A percentile compares a stretch with the other conserved stretches of the same genome.
phyloP scores from a whole-genome alignment of 1,140 invertebrate species.

The Lordiphosa stackelbergi region DNA sequence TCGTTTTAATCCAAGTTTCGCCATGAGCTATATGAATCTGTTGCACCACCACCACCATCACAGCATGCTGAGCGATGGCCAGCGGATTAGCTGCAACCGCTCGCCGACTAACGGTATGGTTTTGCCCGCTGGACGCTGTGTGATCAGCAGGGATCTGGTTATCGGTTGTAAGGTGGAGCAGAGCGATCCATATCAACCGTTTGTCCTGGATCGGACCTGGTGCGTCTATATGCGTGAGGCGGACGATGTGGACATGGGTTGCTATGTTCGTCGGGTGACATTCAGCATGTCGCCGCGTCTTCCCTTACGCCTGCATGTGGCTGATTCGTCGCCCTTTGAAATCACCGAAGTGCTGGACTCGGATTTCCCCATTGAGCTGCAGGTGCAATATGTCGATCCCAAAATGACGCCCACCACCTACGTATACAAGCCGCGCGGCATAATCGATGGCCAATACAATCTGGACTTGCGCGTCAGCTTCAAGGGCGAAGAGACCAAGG shows the following conservation, averaged over 20 bases:
- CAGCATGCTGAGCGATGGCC: constrained; percentile 30
- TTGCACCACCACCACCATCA: constrained; percentile 17
- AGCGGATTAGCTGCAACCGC: constrained; percentile 47
- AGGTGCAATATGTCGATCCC: constrained; percentile 45
- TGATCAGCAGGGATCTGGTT: constrained; percentile 40
- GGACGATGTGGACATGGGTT: constrained; percentile 27
- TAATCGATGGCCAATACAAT: constrained; percentile 30
- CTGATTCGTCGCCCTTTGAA: constrained; percentile 52
- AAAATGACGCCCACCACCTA: constrained; percentile 50
- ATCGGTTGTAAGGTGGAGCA: constrained; percentile 46
- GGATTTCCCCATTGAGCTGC: constrained; percentile 53
- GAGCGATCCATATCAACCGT: constrained; percentile 36
- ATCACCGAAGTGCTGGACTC: constrained; percentile 53
- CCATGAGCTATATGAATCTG: constrained; percentile 34
- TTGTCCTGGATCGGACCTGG: constrained; percentile 53
- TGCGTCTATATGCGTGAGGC: constrained; percentile 43
- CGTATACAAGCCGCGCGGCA: constrained; percentile 39
- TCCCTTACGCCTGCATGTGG: constrained; percentile 52
- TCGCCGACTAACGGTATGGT: not conserved
- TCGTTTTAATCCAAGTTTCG: not conserved
- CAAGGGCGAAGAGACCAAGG: constrained; percentile 37
- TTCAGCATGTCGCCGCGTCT: constrained; percentile 57
- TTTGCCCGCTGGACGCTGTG: constrained; percentile 1
- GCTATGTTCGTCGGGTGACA: constrained; percentile 42
- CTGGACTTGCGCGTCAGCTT: constrained; percentile 28